These are phyloP conservation scores for Nesidiocoris tenuis DNA, from an alignment of 2,888 invertebrate genomes.

Conservation along the genomic window DNA sequence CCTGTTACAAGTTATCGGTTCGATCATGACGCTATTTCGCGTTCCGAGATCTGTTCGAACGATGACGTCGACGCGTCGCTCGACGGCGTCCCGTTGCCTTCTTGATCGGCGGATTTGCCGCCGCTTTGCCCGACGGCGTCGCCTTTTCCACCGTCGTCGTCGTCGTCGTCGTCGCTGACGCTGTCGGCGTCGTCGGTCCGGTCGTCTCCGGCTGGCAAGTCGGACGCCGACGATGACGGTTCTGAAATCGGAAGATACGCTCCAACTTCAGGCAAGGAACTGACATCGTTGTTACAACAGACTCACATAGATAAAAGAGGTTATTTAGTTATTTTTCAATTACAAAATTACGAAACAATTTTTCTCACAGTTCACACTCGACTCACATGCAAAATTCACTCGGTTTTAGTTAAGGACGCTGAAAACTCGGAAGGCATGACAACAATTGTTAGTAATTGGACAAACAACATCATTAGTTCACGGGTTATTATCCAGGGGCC, in stretches of 20 bases:
- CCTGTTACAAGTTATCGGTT: background rate
- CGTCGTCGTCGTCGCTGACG: constrained; percentile 7
- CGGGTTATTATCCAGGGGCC: too few relatives aligned
- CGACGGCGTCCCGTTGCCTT: constrained; percentile 35
- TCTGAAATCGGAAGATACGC: constrained; percentile 14
- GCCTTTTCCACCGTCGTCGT: background rate
- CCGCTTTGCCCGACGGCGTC: background rate
- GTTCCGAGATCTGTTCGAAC: constrained; percentile 37
- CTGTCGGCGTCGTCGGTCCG: constrained; percentile 15
- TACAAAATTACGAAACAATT: too few relatives aligned
- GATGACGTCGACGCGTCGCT: constrained; percentile 40
- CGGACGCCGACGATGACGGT: constrained; percentile 24
- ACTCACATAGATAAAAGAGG: too few relatives aligned
- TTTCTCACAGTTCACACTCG: too few relatives aligned
- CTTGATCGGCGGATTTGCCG: background rate
- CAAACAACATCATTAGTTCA: too few relatives aligned
- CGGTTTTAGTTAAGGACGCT: too few relatives aligned
- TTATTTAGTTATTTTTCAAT: too few relatives aligned
- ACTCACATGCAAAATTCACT: too few relatives aligned
- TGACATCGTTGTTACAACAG: too few relatives aligned
- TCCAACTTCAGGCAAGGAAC: too few relatives aligned
- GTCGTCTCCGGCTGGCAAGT: constrained; percentile 32
- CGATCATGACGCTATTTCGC: constrained; percentile 23
- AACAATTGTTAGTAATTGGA: too few relatives aligned
- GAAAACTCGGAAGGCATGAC: too few relatives aligned